Evolutionary conservation across 2,797 vertebrate genomes (phyloP), one percentile per base, ranked within the genome.

Genomic region (Gambusia yucatana): DNA sequence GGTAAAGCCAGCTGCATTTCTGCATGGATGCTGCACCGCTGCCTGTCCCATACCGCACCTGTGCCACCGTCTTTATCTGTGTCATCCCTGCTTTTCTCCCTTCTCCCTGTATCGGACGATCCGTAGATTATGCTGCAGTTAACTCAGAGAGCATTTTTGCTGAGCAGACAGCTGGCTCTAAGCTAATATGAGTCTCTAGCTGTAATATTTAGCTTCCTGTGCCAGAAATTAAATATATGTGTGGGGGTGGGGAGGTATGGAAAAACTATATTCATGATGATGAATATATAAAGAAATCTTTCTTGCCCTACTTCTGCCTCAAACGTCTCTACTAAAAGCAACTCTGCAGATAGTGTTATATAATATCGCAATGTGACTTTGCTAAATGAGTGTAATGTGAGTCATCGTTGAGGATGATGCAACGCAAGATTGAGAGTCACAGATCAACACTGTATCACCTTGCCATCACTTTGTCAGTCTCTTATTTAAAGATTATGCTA

Each of bases 1-100:
- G 95, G 94, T 95, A 96, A 95, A 88, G 84, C 81, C 87, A 82
- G 89, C 91, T 85, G 88, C 86, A 76, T 82, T 47, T 88, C 78
- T 80, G 87, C 79, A 72, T 41, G 52, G 47, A 80, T 57, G 73
- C 75, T 84, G 88, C 84, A 71, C 76, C 6, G 55, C 89, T 83
- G 80, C 79, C 80, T 78, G 81, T 69, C 73, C 76, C 28, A 43
- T 74, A 86, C 77, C 77, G 81, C 17, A 30, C 50, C 48, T 46
- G 75, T 82, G 79, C 78, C 47, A 8, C 46, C 47, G 17, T 73
- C 77, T 78, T 81, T 50, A 10, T 84, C 74, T 81, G 73, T 76
- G 28, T 82, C 82, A 16, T 61, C 57, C 80, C 87, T 59, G 61
- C 50, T 28, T 80, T 61, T 82, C 44, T 6, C 14, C 22, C 67